A percentile compares a stretch with the other conserved stretches of the same genome.
phyloP scores from a whole-genome alignment of 2,888 invertebrate genomes.

The Orthosia gothica region DNA sequence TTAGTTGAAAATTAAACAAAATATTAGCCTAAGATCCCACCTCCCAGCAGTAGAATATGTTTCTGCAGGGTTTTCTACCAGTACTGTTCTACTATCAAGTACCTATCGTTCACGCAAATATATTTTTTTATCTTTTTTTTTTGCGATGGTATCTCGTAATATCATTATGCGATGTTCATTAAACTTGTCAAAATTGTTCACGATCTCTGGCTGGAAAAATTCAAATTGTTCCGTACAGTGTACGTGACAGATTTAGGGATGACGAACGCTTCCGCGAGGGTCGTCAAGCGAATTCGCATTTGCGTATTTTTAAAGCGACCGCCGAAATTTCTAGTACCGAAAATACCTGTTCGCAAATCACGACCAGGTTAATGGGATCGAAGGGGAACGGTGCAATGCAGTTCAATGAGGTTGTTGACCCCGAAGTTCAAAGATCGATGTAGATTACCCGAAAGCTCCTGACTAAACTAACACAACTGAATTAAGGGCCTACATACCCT shows the following conservation, averaged over 20 bases:
- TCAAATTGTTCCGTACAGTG: slow-evolving; percentile 48
- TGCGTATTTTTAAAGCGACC: slow-evolving; percentile 44
- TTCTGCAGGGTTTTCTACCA: too few relatives aligned
- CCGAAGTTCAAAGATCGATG: slow-evolving; percentile 28
- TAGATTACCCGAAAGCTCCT: slow-evolving; percentile 1
- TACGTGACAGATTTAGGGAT: slow-evolving; percentile 58
- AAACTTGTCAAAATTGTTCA: slow-evolving; percentile 55
- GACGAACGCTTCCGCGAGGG: slow-evolving; percentile 38
- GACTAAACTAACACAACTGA: slow-evolving; percentile 13
- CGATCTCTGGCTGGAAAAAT: slow-evolving; percentile 45
- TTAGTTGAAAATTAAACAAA: slow-evolving; percentile 43
- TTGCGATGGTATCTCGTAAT: too few relatives aligned
- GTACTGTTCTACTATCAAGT: too few relatives aligned
- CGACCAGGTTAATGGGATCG: slow-evolving; percentile 30
- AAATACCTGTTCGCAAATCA: slow-evolving; percentile 24
- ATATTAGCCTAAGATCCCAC: neutral
- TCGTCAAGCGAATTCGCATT: slow-evolving; percentile 33
- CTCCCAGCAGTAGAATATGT: too few relatives aligned
- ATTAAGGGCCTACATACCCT: too few relatives aligned
- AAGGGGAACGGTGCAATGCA: slow-evolving; percentile 1
- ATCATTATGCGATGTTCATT: slow-evolving; percentile 54
- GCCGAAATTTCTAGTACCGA: slow-evolving; percentile 17
- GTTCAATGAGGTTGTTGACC: slow-evolving; percentile 40
- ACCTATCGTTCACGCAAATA: too few relatives aligned
- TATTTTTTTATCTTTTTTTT: too few relatives aligned